Percentiles rank a stretch among this genome's conserved stretches.
Evolutionary conservation across 1,140 invertebrate genomes (phyloP).

Genomic region (Metaphire vulgaris): DNA sequence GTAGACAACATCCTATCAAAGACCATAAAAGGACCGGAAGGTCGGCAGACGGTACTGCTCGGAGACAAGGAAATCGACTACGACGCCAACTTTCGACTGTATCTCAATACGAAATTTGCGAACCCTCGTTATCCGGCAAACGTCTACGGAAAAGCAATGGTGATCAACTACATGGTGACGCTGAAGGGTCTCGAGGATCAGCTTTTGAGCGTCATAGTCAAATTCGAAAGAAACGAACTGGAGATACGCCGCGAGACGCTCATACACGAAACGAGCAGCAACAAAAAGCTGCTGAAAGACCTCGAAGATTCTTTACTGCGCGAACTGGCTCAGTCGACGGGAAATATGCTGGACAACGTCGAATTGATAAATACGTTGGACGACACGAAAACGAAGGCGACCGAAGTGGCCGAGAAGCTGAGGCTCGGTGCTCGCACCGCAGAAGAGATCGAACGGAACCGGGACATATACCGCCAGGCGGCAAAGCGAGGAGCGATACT

Average conservation of each 20-base stretch:
- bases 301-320: constrained; percentile 73
- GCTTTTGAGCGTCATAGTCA: constrained; percentile 74
- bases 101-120: constrained; percentile 76
- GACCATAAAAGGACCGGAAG: constrained; percentile 69
- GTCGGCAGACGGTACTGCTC: constrained; percentile 61
- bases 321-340: constrained; percentile 72
- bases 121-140: constrained; percentile 78
- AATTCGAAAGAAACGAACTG: constrained; percentile 62
- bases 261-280: constrained; percentile 71
- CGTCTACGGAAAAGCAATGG: constrained; percentile 74
- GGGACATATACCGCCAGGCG: constrained; percentile 72
- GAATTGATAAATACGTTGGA: constrained; percentile 78
- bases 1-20: constrained; percentile 79
- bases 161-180: constrained; percentile 87
- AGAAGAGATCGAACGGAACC: constrained; percentile 68
- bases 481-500: constrained; percentile 76
- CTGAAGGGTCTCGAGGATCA: constrained; percentile 77
- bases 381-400: constrained; percentile 62
- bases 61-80: constrained; percentile 58
- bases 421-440: constrained; percentile 65
- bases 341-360: constrained; percentile 83
- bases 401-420: constrained; percentile 64
- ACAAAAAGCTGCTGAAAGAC: constrained; percentile 72
- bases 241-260: constrained; percentile 61
- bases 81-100: constrained; percentile 75